Conservation (phyloP, 1,140 invertebrate genomes). For the Portunus trituberculatus region DNA sequence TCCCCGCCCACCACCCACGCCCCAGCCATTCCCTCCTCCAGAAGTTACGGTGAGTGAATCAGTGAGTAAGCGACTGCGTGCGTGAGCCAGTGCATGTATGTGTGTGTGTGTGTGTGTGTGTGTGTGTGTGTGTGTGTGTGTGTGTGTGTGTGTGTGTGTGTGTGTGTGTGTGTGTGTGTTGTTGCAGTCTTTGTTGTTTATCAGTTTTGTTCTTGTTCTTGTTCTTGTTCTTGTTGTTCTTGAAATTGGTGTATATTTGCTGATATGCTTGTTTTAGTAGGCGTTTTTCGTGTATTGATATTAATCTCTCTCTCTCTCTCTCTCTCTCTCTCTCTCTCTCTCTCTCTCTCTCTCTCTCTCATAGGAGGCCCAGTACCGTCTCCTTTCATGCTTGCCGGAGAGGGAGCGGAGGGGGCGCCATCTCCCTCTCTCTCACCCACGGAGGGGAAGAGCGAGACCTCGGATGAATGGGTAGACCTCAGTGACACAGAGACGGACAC, state of each 20-base stretch:
- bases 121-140: background rate
- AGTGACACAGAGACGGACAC: slow-evolving; percentile 77
- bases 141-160: background rate
- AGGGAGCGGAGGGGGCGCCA: slow-evolving; percentile 49
- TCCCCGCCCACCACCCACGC: background rate
- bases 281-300: too few relatives aligned
- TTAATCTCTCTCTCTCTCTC: too few relatives aligned
- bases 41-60: background rate
- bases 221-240: background rate
- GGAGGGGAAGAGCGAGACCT: slow-evolving; percentile 77
- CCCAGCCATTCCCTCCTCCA: slow-evolving; percentile 11
- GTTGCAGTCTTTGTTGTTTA: background rate
- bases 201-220: background rate
- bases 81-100: too few relatives aligned
- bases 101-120: too few relatives aligned
- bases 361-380: slow-evolving; percentile 43
- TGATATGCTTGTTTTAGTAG: too few relatives aligned
- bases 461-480: slow-evolving; percentile 78
- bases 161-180: background rate
- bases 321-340: background rate
- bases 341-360: background rate
- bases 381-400: background rate
- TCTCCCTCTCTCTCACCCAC: slow-evolving; percentile 75
- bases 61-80: too few relatives aligned
- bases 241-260: background rate